Evolutionary conservation across 1,140 invertebrate species (phyloP).

Genomic region (Drosophila persimilis): DNA sequence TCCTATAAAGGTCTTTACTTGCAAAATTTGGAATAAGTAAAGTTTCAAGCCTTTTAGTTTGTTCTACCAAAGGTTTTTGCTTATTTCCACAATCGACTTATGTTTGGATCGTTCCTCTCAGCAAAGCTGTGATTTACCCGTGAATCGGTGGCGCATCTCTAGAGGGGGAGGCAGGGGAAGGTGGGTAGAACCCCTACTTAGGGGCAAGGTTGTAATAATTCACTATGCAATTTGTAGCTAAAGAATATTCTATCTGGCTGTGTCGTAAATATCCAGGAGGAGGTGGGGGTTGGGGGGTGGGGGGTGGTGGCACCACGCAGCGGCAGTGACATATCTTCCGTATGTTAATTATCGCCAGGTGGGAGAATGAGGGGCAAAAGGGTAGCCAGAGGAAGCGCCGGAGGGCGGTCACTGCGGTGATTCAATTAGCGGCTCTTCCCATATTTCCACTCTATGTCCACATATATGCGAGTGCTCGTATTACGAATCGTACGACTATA

Average conservation of each 20-base stretch:
- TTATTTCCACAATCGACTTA: too few species aligned
- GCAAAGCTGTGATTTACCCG: too few species aligned
- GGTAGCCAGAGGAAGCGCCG: neutral
- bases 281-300: neutral
- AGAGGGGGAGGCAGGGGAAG: too few species aligned
- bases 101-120: too few species aligned
- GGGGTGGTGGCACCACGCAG: neutral
- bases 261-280: slow-evolving; percentile 46
- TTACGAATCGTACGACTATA: slow-evolving; percentile 4
- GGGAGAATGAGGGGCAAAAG: slow-evolving; percentile 11
- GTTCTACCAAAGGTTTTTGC: too few species aligned
- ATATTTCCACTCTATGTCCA: slow-evolving; percentile 20
- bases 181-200: slow-evolving; percentile 4
- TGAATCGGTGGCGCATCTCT: too few species aligned
- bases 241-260: slow-evolving; percentile 51
- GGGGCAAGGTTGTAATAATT: slow-evolving; percentile 69
- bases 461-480: neutral
- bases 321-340: slow-evolving; percentile 18
- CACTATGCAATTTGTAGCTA: slow-evolving; percentile 68
- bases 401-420: slow-evolving; percentile 44
- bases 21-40: too few species aligned
- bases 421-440: slow-evolving; percentile 65
- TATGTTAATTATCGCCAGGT: slow-evolving; percentile 76
- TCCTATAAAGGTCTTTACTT: too few species aligned
- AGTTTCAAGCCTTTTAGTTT: too few species aligned